phyloP scores from a whole-genome alignment of 1,140 invertebrate genomes.

The Bombus polaris region DNA sequence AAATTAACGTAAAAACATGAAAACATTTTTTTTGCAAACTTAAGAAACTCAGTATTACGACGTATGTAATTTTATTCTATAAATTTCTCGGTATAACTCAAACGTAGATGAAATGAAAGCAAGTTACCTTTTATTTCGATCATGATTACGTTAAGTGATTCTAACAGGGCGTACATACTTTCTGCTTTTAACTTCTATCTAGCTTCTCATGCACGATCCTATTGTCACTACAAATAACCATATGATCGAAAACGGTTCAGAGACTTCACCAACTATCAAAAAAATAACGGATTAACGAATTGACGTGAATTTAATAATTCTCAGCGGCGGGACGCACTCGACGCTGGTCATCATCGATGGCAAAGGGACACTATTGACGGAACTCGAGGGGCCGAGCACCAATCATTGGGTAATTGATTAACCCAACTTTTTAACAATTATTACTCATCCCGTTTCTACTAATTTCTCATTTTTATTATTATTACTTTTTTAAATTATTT shows the following conservation, averaged over 20 bases:
- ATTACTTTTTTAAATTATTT: not conserved
- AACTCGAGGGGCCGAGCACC: slow-evolving; percentile 87
- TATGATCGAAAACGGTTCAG: not conserved
- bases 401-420: slow-evolving; percentile 89
- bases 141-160: slow-evolving; percentile 14
- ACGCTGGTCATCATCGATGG: slow-evolving; percentile 89
- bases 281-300: not conserved
- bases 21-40: not conserved
- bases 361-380: slow-evolving; percentile 86
- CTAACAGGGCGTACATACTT: not conserved
- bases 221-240: not conserved
- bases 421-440: not conserved
- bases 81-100: not conserved
- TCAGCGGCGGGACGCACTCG: slow-evolving; percentile 92
- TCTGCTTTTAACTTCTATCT: slow-evolving; percentile 3
- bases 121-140: not conserved
- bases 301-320: slow-evolving; percentile 64
- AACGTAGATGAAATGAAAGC: not conserved
- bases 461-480: not conserved
- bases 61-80: not conserved
- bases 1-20: too few relatives aligned
- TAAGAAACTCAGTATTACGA: not conserved
- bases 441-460: not conserved
- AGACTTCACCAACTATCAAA: not conserved
- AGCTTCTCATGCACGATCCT: not conserved